These are phyloP conservation scores for Plecotus auritus DNA, from an alignment of 2,113 vertebrate species.

Conservation along the genomic window DNA sequence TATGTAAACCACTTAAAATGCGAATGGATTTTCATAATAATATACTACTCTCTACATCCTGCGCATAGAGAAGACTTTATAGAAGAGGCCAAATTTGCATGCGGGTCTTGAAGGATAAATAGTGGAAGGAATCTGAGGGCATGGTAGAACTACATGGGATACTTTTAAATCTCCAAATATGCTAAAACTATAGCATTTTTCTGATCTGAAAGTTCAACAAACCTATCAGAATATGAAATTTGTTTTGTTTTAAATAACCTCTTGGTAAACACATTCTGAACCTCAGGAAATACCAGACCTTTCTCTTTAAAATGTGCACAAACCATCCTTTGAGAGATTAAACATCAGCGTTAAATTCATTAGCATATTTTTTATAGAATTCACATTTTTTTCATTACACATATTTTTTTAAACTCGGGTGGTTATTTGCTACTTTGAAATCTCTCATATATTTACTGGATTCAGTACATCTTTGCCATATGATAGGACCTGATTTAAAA, in stretches of 20 bases:
- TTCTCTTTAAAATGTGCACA: conserved; percentile 12
- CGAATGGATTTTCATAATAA: neutral
- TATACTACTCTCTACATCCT: neutral
- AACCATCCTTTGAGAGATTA: neutral
- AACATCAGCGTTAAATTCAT: neutral
- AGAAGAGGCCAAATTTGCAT: neutral
- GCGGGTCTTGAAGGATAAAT: neutral
- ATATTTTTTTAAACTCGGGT: neutral
- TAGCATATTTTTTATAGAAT: neutral
- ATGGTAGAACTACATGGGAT: neutral
- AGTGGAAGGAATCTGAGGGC: neutral
- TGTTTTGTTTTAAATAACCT: neutral
- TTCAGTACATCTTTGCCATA: neutral
- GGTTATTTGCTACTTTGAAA: neutral
- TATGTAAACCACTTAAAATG: neutral
- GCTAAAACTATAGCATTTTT: neutral
- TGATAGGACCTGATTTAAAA: neutral
- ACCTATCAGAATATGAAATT: neutral
- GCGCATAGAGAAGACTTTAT: neutral
- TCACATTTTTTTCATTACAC: neutral
- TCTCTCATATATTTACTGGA: neutral
- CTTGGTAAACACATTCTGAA: neutral
- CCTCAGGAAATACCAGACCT: neutral
- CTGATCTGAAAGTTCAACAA: neutral
- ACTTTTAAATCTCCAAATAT: neutral